phyloP scores from a whole-genome alignment of 2,888 invertebrate genomes.

The Dicyrtoma fusca region DNA sequence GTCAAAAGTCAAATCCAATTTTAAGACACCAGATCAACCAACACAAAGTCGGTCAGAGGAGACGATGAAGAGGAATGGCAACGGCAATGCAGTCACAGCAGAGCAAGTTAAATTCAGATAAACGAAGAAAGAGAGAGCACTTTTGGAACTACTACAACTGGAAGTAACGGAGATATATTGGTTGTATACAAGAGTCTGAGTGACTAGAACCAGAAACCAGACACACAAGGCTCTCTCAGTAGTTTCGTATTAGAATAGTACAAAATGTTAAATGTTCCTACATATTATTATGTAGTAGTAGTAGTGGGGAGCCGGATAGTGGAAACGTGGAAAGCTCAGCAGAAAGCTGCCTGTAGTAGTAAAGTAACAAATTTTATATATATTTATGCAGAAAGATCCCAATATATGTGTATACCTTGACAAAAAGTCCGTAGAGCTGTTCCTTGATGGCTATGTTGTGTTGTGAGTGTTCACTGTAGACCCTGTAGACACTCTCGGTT shows the following conservation, averaged over 20 bases:
- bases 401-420: constrained; percentile 1
- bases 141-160: neutral
- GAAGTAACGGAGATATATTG: constrained; percentile 14
- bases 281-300: no score
- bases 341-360: no score
- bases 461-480: neutral
- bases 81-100: neutral
- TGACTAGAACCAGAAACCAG: neutral
- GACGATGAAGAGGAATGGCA: no score
- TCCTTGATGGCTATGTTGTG: neutral
- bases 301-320: no score
- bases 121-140: constrained; percentile 8
- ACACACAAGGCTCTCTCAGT: neutral
- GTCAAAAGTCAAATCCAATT: constrained; percentile 19
- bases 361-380: neutral
- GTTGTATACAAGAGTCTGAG: neutral
- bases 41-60: neutral
- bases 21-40: constrained; percentile 14
- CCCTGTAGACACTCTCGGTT: neutral
- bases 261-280: neutral
- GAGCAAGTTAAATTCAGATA: constrained; percentile 9
- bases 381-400: neutral
- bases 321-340: no score
- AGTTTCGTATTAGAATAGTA: no score
- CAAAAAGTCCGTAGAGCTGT: neutral